Conservation (phyloP, 92 coral and sea anemone species). For the Metridium senile region DNA sequence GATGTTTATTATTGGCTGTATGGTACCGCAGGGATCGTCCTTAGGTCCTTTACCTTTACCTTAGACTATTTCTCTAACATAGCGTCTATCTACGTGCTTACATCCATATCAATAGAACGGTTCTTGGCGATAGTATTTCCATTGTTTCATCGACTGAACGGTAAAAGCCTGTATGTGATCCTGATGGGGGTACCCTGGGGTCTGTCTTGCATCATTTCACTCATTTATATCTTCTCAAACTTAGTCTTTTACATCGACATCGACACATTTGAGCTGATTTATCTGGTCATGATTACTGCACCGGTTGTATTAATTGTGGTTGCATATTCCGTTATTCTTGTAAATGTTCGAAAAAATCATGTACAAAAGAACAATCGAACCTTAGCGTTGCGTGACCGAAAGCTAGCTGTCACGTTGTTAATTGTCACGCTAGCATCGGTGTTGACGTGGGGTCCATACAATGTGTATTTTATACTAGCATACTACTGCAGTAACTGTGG, state of each 20-base stretch:
- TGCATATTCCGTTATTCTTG: conserved; percentile 19
- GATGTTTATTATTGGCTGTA: conserved; percentile 22
- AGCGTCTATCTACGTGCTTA: conserved; percentile 33
- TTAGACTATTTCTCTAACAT: conserved; percentile 43
- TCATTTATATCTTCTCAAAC: conserved; percentile 22
- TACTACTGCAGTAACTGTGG: conserved; percentile 12
- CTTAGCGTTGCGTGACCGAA: conserved; percentile 45
- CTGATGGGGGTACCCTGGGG: conserved; percentile 36
- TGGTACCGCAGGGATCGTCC: conserved; percentile 11
- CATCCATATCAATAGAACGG: conserved; percentile 37
- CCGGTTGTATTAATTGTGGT: conserved; percentile 24
- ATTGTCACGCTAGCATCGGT: conserved; percentile 51
- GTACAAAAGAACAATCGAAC: conserved; percentile 14
- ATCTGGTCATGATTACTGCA: conserved; percentile 22
- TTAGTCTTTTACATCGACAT: not conserved
- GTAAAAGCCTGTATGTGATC: conserved; percentile 25
- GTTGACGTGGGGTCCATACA: conserved; percentile 41
- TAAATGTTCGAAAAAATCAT: conserved; percentile 30
- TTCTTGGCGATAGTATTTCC: conserved; percentile 41
- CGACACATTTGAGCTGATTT: conserved; percentile 18
- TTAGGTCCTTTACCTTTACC: conserved; percentile 22
- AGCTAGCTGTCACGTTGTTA: conserved; percentile 46
- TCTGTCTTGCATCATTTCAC: conserved; percentile 2
- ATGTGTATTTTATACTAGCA: conserved; percentile 24
- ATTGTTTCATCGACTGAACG: conserved; percentile 27